These are phyloP conservation scores for Oreonectes daqikongensis DNA, from an alignment of 2,797 vertebrate species.

Conservation along the genomic window DNA sequence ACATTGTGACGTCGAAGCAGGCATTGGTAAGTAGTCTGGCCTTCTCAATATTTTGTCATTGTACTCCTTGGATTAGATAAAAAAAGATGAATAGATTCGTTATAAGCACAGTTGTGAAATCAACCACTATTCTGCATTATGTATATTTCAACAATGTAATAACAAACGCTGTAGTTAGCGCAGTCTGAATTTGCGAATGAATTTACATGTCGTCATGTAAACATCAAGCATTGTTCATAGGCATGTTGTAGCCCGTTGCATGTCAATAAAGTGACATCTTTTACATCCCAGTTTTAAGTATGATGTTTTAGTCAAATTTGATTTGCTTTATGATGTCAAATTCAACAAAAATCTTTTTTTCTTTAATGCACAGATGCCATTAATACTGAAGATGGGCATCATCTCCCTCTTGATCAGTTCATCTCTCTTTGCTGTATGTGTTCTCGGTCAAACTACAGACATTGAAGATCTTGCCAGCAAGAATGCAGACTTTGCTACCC, in stretches of 20 bases:
- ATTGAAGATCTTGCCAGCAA: conserved; percentile 70
- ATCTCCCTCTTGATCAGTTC: conserved; percentile 25
- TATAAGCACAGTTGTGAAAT: not conserved
- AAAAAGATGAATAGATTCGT: not conserved
- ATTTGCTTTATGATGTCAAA: too few relatives aligned
- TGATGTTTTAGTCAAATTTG: too few relatives aligned
- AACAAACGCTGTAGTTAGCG: too few relatives aligned
- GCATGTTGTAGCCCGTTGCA: too few relatives aligned
- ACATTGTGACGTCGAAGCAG: not conserved
- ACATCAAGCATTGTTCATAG: too few relatives aligned
- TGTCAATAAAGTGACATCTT: too few relatives aligned
- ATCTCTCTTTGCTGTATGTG: conserved; percentile 18
- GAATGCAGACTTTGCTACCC: conserved; percentile 79
- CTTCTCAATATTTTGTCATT: too few relatives aligned
- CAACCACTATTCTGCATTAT: not conserved
- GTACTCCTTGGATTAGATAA: not conserved
- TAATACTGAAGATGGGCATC: conserved; percentile 40
- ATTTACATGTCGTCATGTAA: too few relatives aligned
- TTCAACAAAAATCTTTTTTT: not conserved
- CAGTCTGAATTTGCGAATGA: too few relatives aligned
- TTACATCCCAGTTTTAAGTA: too few relatives aligned
- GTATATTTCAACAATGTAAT: too few relatives aligned
- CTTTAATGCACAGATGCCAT: not conserved
- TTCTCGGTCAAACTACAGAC: conserved; percentile 14
- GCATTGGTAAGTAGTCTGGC: not conserved